These are phyloP conservation scores for Caenorhabditis virilis DNA, from an alignment of 2,888 invertebrate species.

Conservation along the genomic window DNA sequence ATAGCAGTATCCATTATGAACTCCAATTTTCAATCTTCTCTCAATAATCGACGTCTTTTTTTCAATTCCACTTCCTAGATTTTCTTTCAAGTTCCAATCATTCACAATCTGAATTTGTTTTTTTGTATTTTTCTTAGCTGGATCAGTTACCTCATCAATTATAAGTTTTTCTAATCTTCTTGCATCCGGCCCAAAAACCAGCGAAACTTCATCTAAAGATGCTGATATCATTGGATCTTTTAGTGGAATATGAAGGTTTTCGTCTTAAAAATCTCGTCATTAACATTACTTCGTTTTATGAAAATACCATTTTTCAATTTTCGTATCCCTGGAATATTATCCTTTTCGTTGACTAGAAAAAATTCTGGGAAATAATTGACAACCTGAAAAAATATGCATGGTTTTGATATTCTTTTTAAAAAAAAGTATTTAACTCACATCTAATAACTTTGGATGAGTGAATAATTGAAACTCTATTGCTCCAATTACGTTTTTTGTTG, in stretches of 20 bases:
- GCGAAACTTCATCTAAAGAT: conserved; percentile 46
- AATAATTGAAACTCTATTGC: conserved; percentile 29
- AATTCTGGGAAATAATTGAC: conserved; percentile 50
- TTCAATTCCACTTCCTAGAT: background rate
- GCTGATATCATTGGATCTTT: conserved; percentile 18
- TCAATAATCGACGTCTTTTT: conserved; percentile 45
- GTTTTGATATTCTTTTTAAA: no score
- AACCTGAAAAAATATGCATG: background rate
- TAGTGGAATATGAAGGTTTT: conserved; percentile 14
- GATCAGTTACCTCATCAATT: conserved; percentile 34
- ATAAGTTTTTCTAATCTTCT: conserved; percentile 44
- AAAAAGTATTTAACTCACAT: conserved; percentile 1
- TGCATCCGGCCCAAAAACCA: conserved; percentile 43
- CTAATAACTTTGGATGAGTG: conserved; percentile 16
- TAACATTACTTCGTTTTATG: background rate
- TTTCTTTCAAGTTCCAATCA: background rate
- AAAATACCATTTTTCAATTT: conserved; percentile 13
- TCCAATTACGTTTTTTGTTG: conserved; percentile 17
- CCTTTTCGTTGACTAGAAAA: conserved; percentile 33
- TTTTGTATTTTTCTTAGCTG: background rate
- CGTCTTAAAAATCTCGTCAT: background rate
- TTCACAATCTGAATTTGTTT: conserved; percentile 3
- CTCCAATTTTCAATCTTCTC: conserved; percentile 69
- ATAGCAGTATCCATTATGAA: conserved; percentile 72
- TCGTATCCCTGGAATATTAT: conserved; percentile 49